phyloP scores from a whole-genome alignment of 2,888 invertebrate genomes.

The Imbricaverruca yamaguchii region DNA sequence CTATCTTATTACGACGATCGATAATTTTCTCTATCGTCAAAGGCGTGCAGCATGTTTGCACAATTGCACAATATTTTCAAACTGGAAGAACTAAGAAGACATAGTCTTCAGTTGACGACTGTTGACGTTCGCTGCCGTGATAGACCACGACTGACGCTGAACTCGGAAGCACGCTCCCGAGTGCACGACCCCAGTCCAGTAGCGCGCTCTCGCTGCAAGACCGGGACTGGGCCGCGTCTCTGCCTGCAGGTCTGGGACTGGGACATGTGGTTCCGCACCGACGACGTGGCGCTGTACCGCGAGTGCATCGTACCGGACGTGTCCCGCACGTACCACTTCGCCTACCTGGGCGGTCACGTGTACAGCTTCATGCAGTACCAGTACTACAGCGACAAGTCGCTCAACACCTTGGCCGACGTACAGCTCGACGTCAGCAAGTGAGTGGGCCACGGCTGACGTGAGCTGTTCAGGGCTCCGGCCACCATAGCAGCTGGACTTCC shows the following conservation, averaged over 20 bases:
- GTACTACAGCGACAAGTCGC: constrained; percentile 25
- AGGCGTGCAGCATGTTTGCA: no score
- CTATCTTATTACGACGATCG: no score
- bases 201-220: not conserved
- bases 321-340: constrained; percentile 31
- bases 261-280: constrained; percentile 32
- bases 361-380: constrained; percentile 27
- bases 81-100: no score
- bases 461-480: no score
- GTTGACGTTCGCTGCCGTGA: no score
- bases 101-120: no score
- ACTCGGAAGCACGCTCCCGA: no score
- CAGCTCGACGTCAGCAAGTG: constrained; percentile 26
- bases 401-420: constrained; percentile 24
- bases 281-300: constrained; percentile 24
- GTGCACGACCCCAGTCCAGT: no score
- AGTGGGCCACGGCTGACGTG: not conserved
- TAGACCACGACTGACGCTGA: no score
- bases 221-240: not conserved
- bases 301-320: constrained; percentile 31
- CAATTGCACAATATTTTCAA: no score
- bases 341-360: constrained; percentile 29
- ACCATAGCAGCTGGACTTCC: no score
- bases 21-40: no score
- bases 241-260: constrained; percentile 26